These are phyloP conservation scores for Tinamus major DNA, from an alignment of 2,797 vertebrate species.

Conservation along the genomic window DNA sequence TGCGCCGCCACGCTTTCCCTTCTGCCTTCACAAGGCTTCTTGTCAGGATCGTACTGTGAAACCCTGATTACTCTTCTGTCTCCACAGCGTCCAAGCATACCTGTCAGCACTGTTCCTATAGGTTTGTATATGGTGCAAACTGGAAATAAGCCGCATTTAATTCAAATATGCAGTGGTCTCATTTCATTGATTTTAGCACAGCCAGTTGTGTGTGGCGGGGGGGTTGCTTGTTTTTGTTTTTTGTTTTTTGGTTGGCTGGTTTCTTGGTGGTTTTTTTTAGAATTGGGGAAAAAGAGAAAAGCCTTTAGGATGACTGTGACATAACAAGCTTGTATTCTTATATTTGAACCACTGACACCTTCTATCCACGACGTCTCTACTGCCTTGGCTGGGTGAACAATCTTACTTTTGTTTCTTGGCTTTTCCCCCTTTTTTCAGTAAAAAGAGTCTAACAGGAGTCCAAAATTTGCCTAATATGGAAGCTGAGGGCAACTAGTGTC, in stretches of 20 bases:
- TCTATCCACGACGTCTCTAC: not conserved
- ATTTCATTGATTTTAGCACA: not conserved
- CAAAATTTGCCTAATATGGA: not conserved
- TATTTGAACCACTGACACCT: not conserved
- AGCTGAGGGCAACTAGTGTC: not conserved
- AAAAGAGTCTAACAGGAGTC: not conserved
- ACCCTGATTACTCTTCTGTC: not conserved
- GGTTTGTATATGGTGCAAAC: not conserved
- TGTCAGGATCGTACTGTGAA: not conserved
- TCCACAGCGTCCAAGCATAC: not conserved
- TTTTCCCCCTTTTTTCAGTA: not conserved
- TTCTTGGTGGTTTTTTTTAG: not conserved
- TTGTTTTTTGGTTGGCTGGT: not conserved
- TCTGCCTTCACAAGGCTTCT: not conserved
- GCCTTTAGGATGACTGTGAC: not conserved
- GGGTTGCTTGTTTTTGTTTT: not conserved
- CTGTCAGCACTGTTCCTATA: not conserved
- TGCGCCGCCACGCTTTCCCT: not conserved
- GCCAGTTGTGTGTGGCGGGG: too few species aligned
- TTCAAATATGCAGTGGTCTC: not conserved
- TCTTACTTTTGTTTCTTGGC: not conserved
- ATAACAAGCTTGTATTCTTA: not conserved
- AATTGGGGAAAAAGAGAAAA: not conserved
- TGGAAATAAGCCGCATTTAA: not conserved
- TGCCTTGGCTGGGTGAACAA: not conserved